Conservation (phyloP, 2,113 vertebrate genomes). For the Prochilodus magdalenae region DNA sequence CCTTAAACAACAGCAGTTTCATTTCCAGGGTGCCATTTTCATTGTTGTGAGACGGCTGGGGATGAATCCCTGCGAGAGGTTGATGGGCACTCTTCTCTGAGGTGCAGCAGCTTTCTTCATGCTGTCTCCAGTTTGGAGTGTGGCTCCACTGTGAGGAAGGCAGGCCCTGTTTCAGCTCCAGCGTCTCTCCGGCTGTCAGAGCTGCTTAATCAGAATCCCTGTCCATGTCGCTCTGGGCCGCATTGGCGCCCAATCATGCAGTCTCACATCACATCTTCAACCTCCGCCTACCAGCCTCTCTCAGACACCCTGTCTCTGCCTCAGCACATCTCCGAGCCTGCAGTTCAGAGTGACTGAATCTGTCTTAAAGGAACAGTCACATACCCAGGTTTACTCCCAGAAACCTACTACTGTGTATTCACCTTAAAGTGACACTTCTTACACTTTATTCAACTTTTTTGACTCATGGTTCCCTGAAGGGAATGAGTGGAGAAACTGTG, state of each 20-base stretch:
- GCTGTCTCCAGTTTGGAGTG: neutral
- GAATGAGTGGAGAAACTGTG: too few relatives aligned
- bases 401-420: too few relatives aligned
- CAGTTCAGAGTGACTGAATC: neutral
- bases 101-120: neutral
- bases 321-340: neutral
- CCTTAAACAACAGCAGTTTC: too few relatives aligned
- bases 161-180: neutral
- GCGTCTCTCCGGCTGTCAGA: conserved; percentile 7
- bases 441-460: too few relatives aligned
- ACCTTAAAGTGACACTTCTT: too few relatives aligned
- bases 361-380: neutral
- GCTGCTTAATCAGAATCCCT: neutral
- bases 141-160: neutral
- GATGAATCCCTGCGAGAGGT: too few relatives aligned
- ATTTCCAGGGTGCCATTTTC: too few relatives aligned
- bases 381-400: neutral
- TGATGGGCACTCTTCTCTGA: neutral
- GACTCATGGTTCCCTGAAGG: too few relatives aligned
- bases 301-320: conserved; percentile 3
- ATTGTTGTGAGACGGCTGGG: too few relatives aligned
- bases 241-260: neutral
- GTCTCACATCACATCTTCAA: neutral
- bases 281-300: neutral
- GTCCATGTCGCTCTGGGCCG: neutral